Conservation (phyloP, 2,888 invertebrate genomes). For the Meiosimyza decipiens region DNA sequence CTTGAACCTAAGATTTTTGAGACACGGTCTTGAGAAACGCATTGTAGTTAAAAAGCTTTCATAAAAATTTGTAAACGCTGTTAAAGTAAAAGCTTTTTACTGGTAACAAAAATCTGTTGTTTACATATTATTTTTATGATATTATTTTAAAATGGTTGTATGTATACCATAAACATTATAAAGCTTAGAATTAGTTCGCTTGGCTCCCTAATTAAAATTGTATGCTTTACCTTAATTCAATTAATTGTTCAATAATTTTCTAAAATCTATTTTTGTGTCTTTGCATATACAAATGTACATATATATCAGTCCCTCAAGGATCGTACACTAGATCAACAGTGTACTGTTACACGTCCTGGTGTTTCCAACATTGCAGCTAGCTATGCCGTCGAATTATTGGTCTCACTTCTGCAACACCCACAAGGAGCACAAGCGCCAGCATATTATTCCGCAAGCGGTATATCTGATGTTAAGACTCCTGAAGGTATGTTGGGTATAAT, state of each 20-base stretch:
- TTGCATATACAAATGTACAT: neutral
- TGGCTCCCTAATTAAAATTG: too few relatives aligned
- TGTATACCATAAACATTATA: too few relatives aligned
- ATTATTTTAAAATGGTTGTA: too few relatives aligned
- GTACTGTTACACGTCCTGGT: constrained; percentile 96
- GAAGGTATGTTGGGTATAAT: constrained; percentile 82
- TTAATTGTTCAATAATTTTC: neutral
- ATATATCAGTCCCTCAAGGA: constrained; percentile 83
- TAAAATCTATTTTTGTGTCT: constrained; percentile 39
- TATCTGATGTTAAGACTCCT: constrained; percentile 59
- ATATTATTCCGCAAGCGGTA: constrained; percentile 63
- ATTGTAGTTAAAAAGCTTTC: too few relatives aligned
- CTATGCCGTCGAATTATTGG: constrained; percentile 89
- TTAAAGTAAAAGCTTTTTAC: too few relatives aligned
- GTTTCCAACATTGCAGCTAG: constrained; percentile 91
- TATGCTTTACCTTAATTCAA: neutral
- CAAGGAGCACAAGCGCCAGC: constrained; percentile 76
- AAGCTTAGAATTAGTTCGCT: too few relatives aligned
- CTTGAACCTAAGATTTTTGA: too few relatives aligned
- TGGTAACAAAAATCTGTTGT: too few relatives aligned
- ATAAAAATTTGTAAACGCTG: too few relatives aligned
- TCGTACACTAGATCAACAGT: constrained; percentile 96
- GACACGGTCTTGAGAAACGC: too few relatives aligned
- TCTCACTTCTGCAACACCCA: constrained; percentile 88
- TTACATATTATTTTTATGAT: too few relatives aligned